Percentiles rank a stretch among this genome's conserved stretches.
Conservation (phyloP, 2,888 invertebrate genomes). For the Gryllus longicercus region DNA sequence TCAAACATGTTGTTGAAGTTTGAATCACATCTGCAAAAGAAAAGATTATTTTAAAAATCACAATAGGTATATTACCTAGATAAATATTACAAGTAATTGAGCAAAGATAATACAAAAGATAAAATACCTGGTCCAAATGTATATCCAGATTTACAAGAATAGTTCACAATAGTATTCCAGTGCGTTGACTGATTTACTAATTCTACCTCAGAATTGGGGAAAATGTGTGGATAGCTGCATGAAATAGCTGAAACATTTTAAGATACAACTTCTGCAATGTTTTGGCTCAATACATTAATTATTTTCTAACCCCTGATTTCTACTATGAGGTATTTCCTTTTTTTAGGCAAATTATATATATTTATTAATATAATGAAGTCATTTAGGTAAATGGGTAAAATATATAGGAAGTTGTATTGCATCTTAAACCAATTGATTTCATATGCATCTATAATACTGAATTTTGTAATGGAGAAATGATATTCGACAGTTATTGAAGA, state of each 20-base stretch:
- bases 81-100: too few species aligned
- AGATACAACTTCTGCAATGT: slow-evolving; percentile 22
- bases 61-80: background rate
- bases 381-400: too few species aligned
- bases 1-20: slow-evolving; percentile 38
- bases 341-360: too few species aligned
- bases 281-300: too few species aligned
- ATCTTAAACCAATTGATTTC: too few species aligned
- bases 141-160: slow-evolving; percentile 39
- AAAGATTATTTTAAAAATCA: background rate
- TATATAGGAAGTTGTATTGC: too few species aligned
- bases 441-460: too few species aligned
- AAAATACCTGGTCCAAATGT: slow-evolving; percentile 31
- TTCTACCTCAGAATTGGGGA: slow-evolving; percentile 37
- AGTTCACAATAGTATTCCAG: slow-evolving; percentile 39
- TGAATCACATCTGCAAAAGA: slow-evolving; percentile 35
- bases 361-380: too few species aligned
- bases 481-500: too few species aligned
- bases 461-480: too few species aligned
- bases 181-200: slow-evolving; percentile 39
- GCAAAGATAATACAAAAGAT: slow-evolving; percentile 25
- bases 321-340: too few species aligned
- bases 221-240: slow-evolving; percentile 38
- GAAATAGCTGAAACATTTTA: slow-evolving; percentile 36
- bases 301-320: too few species aligned